Percentiles rank a stretch among this genome's conserved stretches.
These are phyloP conservation scores for Mylabris sibirica DNA, from an alignment of 2,888 invertebrate species.

Conservation along the genomic window DNA sequence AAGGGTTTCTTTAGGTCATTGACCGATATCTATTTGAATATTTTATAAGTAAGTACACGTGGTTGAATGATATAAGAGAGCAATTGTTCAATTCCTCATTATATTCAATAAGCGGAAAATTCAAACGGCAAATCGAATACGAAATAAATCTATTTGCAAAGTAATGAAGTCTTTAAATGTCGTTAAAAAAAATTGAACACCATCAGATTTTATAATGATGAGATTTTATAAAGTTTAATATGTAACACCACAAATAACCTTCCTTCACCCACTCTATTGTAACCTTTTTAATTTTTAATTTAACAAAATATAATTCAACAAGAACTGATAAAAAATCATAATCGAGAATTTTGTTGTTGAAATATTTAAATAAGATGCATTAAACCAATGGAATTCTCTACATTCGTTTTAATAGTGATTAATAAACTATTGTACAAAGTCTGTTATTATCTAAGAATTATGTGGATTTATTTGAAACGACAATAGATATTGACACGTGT, in stretches of 20 bases:
- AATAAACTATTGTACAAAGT: neutral
- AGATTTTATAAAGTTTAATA: no score
- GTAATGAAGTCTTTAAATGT: neutral
- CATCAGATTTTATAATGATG: no score
- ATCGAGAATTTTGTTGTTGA: neutral
- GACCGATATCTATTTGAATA: constrained; percentile 16
- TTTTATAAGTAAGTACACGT: neutral
- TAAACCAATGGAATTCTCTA: neutral
- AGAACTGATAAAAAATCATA: neutral
- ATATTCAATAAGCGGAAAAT: neutral
- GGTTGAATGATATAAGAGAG: neutral
- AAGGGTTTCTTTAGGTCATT: constrained; percentile 6
- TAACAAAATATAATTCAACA: no score
- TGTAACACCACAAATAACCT: no score
- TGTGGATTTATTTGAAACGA: neutral
- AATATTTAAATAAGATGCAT: neutral
- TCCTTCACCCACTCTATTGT: no score
- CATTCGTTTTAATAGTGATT: neutral
- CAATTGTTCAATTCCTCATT: neutral
- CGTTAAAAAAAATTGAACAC: no score
- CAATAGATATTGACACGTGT: neutral
- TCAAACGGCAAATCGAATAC: neutral
- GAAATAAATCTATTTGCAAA: neutral
- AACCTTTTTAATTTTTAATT: no score
- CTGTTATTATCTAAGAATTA: neutral